These are phyloP conservation scores for Fragum sueziense DNA, from an alignment of 2,888 invertebrate genomes.

Conservation along the genomic window DNA sequence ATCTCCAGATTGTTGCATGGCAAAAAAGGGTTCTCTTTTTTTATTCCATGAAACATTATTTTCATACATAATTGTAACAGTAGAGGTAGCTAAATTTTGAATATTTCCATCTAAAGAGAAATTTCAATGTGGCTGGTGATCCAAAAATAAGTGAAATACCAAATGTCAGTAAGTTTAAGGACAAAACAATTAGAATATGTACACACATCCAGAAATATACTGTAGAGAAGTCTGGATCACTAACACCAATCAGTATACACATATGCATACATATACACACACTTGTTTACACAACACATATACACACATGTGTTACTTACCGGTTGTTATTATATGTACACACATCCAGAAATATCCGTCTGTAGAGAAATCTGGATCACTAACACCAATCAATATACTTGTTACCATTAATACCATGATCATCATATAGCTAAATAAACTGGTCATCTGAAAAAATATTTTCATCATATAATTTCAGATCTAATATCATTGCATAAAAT, in stretches of 20 bases:
- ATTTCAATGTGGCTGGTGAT: too few species aligned
- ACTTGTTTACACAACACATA: too few species aligned
- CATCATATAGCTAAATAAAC: slow-evolving; percentile 71
- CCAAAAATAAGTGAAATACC: too few species aligned
- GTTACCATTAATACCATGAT: slow-evolving; percentile 70
- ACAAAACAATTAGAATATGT: slow-evolving; percentile 70
- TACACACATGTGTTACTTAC: slow-evolving; percentile 60
- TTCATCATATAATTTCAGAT: too few species aligned
- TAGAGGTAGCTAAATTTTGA: too few species aligned
- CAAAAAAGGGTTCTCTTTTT: too few species aligned
- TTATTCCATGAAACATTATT: too few species aligned
- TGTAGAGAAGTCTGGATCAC: slow-evolving; percentile 70
- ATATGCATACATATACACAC: slow-evolving; percentile 66
- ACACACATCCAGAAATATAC: slow-evolving; percentile 77
- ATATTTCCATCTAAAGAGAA: too few species aligned
- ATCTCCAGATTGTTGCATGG: too few species aligned
- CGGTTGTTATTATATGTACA: slow-evolving; percentile 71
- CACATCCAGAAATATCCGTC: slow-evolving; percentile 77
- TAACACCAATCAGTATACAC: slow-evolving; percentile 65
- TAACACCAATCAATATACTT: slow-evolving; percentile 65
- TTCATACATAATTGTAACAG: too few species aligned
- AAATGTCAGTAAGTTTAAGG: too few species aligned
- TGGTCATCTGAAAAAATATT: slow-evolving; percentile 64
- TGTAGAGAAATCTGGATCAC: slow-evolving; percentile 70
- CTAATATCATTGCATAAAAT: too few species aligned